Conservation (phyloP, 2,888 invertebrate species). For the Catocala sponsa region DNA sequence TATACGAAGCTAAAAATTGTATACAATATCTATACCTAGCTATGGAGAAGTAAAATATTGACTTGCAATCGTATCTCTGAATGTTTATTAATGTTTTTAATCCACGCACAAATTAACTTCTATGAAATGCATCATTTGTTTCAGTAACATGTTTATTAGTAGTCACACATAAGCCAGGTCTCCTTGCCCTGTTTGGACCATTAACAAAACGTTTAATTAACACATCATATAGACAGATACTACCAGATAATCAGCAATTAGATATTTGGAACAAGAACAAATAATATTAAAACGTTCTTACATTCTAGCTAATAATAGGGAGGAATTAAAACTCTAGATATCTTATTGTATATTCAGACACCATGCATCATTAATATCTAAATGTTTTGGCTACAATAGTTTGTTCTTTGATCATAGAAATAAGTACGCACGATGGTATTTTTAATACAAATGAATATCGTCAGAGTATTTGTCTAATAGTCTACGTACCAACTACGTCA, state of each 20-base stretch:
- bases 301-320: too few relatives aligned
- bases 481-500: too few relatives aligned
- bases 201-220: slow-evolving; percentile 22
- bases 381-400: slow-evolving; percentile 38
- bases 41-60: too few relatives aligned
- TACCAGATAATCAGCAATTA: slow-evolving; percentile 22
- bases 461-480: not conserved
- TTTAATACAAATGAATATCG: slow-evolving; percentile 31
- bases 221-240: slow-evolving; percentile 22
- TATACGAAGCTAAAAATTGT: too few relatives aligned
- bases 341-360: slow-evolving; percentile 8
- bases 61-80: too few relatives aligned
- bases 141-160: slow-evolving; percentile 6
- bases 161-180: slow-evolving; percentile 2
- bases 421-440: slow-evolving; percentile 28
- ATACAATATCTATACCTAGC: too few relatives aligned
- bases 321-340: too few relatives aligned
- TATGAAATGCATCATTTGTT: slow-evolving; percentile 13
- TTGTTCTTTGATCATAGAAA: slow-evolving; percentile 30
- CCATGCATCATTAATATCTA: slow-evolving; percentile 32
- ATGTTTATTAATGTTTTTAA: too few relatives aligned
- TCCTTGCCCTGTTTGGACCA: slow-evolving; percentile 27
- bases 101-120: not conserved
- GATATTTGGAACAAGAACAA: slow-evolving; percentile 7
- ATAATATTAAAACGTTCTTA: too few relatives aligned